Percentiles rank a stretch among this genome's conserved stretches.
Conservation (phyloP, 2,888 invertebrate genomes). For the Synanthedon vespiformis region DNA sequence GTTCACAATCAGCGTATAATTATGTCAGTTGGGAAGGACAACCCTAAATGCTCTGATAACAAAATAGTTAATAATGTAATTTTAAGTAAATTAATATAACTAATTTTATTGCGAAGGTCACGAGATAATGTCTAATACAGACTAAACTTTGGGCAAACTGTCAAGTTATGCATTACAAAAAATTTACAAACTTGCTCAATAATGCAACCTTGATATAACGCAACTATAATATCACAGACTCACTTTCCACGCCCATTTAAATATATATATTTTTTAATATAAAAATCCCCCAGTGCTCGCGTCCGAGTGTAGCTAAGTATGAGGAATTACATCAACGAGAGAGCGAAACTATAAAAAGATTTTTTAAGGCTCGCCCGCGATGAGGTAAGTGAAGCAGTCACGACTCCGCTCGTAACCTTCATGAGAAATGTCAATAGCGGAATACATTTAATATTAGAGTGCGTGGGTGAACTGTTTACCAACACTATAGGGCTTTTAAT, state of each 20-base stretch:
- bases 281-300: neutral
- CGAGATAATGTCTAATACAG: too few species aligned
- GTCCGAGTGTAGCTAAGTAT: conserved; percentile 10
- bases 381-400: conserved; percentile 61
- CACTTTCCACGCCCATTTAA: conserved; percentile 27
- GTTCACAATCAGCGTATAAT: too few species aligned
- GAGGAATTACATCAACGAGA: conserved; percentile 29
- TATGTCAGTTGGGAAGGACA: too few species aligned
- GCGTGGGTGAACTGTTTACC: conserved; percentile 27
- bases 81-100: too few species aligned
- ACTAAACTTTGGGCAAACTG: too few species aligned
- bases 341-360: conserved; percentile 43
- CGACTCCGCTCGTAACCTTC: conserved; percentile 55
- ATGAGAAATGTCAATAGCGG: conserved; percentile 63
- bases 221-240: conserved; percentile 8
- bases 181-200: too few species aligned
- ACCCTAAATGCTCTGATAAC: too few species aligned
- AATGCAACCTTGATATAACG: too few species aligned
- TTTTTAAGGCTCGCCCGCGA: conserved; percentile 14
- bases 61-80: too few species aligned
- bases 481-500: conserved; percentile 5
- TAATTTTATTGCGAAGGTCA: too few species aligned
- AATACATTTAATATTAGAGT: conserved; percentile 26
- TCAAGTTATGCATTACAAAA: too few species aligned
- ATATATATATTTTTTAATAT: neutral